phyloP scores from a whole-genome alignment of 2,888 invertebrate genomes.

The Drosophila ezoana region DNA sequence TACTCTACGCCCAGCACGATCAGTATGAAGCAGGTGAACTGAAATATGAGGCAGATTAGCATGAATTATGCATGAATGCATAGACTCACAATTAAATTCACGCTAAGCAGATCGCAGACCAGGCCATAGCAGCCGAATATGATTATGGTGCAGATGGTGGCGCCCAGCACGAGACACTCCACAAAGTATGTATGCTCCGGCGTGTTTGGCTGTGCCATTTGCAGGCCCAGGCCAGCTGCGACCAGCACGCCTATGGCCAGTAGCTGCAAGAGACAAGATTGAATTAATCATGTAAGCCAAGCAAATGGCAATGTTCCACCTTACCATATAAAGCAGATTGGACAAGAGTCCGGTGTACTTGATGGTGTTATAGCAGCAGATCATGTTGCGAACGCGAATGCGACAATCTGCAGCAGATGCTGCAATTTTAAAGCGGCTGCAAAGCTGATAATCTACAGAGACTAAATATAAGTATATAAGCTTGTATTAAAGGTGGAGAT shows the following conservation, averaged over 20 bases:
- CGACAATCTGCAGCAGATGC: slow-evolving; percentile 35
- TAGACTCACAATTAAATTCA: slow-evolving; percentile 73
- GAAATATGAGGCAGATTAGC: slow-evolving; percentile 1
- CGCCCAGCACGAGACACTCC: slow-evolving; percentile 75
- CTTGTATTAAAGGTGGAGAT: slow-evolving; percentile 8
- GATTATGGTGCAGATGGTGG: slow-evolving; percentile 76
- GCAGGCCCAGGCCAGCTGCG: slow-evolving; percentile 69
- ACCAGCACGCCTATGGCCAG: slow-evolving; percentile 72
- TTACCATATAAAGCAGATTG: slow-evolving; percentile 78
- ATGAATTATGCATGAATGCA: background rate
- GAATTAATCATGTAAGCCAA: background rate
- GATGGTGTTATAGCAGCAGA: slow-evolving; percentile 70
- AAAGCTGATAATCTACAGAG: slow-evolving; percentile 52
- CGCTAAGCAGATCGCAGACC: slow-evolving; percentile 71
- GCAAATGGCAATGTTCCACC: slow-evolving; percentile 2
- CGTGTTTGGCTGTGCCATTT: slow-evolving; percentile 72
- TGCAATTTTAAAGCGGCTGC: slow-evolving; percentile 55
- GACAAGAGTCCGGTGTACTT: slow-evolving; percentile 75
- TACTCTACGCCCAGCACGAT: slow-evolving; percentile 74
- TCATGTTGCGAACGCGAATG: slow-evolving; percentile 67
- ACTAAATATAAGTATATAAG: background rate
- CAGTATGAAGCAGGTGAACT: slow-evolving; percentile 77
- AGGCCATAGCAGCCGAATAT: slow-evolving; percentile 80
- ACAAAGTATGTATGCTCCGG: slow-evolving; percentile 80
- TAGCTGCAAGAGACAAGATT: slow-evolving; percentile 48